Base-by-base conservation (phyloP, 2,113 vertebrate species). In the Pardalotus punctatus region DNA sequence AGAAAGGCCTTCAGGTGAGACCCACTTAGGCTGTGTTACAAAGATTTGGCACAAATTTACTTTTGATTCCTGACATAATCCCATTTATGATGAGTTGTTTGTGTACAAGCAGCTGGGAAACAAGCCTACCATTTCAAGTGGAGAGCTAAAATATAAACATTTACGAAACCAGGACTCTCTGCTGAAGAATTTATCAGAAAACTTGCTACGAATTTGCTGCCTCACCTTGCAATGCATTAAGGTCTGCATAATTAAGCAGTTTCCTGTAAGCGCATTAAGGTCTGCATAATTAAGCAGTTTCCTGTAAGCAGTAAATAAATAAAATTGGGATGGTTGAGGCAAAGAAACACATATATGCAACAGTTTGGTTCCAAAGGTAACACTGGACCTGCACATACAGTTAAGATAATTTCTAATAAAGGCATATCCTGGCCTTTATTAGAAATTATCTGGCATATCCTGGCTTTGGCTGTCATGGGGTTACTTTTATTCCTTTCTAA, bases 291-390 rank as follows among this genome's bases (percentile, higher is more conserved):
- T 18, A 47, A 60, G 25, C 12, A 19, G 47, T 74, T 40, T 35
- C 3, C 21, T 58, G 40, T 21, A 27, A 78, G 61, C 42, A 66
- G 6, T 66, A 86, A 78, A 86, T 24, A 36, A 45, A 72, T 70
- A 58, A 78, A 88, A 33, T 11, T 33, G 47, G 18, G 33, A 8
- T 33, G 5, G 2, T 22, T 22, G 9, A 47, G 36, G 16, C 12
- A 65, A 95, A 85, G 12, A 89, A 83, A 50, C 10, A 38, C 0
- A 0, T 21, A 11, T 18, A 16, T 57, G 47, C 11, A 25, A 4
- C 9, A 27, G 4, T 21, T 20, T 83, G 45, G 10, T 81, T 94
- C 77, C 84, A 97, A 94, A 96, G 92, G 84, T 91, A 42, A 50
- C 1, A 3, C 22, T 57, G 28, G 18, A 9, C 12, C 12, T 91